A percentile compares a stretch with the other conserved stretches of the same genome.
Evolutionary conservation across 1,140 invertebrate species (phyloP).

Genomic region (Muscidifurax raptorellus): DNA sequence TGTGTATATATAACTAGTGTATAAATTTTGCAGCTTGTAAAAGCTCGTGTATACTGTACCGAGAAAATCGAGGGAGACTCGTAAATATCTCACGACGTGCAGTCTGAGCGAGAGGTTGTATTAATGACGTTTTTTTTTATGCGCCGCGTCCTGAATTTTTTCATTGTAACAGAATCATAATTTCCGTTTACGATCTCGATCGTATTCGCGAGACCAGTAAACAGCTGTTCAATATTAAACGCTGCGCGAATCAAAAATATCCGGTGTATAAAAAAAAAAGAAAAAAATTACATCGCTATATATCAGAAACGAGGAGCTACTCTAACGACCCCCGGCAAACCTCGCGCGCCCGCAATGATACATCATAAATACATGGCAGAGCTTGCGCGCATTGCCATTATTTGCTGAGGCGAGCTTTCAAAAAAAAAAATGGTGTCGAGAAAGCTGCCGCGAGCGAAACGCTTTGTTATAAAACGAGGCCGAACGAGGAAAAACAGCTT

Average conservation of each 20-base stretch:
- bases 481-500: slow-evolving; percentile 39
- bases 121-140: background rate
- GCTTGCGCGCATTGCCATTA: background rate
- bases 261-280: background rate
- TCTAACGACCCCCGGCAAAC: background rate
- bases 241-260: background rate
- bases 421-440: slow-evolving; percentile 9
- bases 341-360: background rate
- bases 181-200: background rate
- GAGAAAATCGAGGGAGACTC: background rate
- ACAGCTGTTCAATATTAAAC: background rate
- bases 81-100: background rate
- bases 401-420: background rate
- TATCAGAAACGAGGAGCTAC: background rate
- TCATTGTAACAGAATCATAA: background rate
- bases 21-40: too few relatives aligned
- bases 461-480: slow-evolving; percentile 21
- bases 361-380: background rate
- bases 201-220: background rate
- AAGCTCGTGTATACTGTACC: too few relatives aligned
- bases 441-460: slow-evolving; percentile 6
- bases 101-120: background rate
- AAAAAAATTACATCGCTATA: background rate
- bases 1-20: too few relatives aligned
- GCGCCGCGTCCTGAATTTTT: background rate